A percentile compares a stretch with the other conserved stretches of the same genome.
Conservation (phyloP, 2,888 invertebrate species). For the Carabus problematicus region DNA sequence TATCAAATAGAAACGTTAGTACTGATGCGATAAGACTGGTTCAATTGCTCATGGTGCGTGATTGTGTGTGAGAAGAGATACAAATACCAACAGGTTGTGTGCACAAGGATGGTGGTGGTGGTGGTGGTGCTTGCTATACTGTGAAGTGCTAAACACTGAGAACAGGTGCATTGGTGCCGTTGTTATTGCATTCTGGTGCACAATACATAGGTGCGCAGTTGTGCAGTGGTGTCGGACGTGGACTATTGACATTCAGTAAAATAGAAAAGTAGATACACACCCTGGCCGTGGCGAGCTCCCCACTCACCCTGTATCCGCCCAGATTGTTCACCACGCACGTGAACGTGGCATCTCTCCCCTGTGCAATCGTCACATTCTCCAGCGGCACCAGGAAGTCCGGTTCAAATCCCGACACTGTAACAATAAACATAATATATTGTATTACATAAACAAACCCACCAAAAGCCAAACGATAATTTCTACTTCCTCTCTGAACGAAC, state of each 20-base stretch:
- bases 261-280: constrained; percentile 71
- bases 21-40: not conserved
- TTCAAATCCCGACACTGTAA: constrained; percentile 76
- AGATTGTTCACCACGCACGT: constrained; percentile 87
- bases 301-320: constrained; percentile 88
- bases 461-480: too few relatives aligned
- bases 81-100: constrained; percentile 25
- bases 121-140: constrained; percentile 22
- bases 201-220: constrained; percentile 37
- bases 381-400: constrained; percentile 81
- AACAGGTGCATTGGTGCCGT: constrained; percentile 41
- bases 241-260: constrained; percentile 58
- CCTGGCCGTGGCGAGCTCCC: constrained; percentile 83
- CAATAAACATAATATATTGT: constrained; percentile 52
- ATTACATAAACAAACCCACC: not conserved
- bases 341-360: constrained; percentile 83
- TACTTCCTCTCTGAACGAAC: too few relatives aligned
- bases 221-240: constrained; percentile 38
- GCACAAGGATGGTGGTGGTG: constrained; percentile 33
- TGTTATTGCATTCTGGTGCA: constrained; percentile 31
- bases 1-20: not conserved
- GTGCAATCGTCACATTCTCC: constrained; percentile 84
- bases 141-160: constrained; percentile 27
- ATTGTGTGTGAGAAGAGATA: constrained; percentile 6
- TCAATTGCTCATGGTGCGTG: not conserved